Evolutionary conservation across 2,888 invertebrate species (phyloP), one percentile per base, ranked within the genome.

Genomic region (Poecilobothrus nobilitatus): DNA sequence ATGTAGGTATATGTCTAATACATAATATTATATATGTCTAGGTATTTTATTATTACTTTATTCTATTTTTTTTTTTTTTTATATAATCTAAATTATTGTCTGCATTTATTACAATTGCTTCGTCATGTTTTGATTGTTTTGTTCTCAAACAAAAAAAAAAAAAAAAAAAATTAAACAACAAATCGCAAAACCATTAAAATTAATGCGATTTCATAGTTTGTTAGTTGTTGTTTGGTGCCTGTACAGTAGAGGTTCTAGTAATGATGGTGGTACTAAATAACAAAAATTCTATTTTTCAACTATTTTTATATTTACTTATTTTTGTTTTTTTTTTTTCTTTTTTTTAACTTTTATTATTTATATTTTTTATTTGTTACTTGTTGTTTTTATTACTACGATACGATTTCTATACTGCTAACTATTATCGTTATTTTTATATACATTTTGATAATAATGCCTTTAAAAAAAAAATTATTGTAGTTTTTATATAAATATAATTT

Each of bases 31-130:
- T 18, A 53, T 12, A 1, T 18, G 18, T 53, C n/a, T 18, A 15
- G 5, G 18, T 53, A 53, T 53, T 53, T 18, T 41, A 53, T 2
- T 12, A 15, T 53, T 53, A 18, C n/a, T 18, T 18, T 53, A 18
- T 53, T 53, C 53, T 53, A 53, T 53, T 12, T 18, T 18, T 12
- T 53, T 18, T 53, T 15, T n/a, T 18, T 12, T 53, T 18, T 53
- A 53, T 37, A 37, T 37, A 53, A 53, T 53, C 53, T 53, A 53
- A 53, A 53, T 53, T 53, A 53, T 53, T 53, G 53, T 53, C 53
- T 53, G 53, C 53, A 53, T 53, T 53, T 53, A 53, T 53, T 53
- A 53, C 53, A 53, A 53, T 53, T 53, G 53, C 53, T 53, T 53
- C 18, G 53, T 53, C 53, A 53, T 53, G 53, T 53, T 53, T 53